Base-by-base conservation (phyloP, 2,888 invertebrate genomes). In the Philereme transversata region DNA sequence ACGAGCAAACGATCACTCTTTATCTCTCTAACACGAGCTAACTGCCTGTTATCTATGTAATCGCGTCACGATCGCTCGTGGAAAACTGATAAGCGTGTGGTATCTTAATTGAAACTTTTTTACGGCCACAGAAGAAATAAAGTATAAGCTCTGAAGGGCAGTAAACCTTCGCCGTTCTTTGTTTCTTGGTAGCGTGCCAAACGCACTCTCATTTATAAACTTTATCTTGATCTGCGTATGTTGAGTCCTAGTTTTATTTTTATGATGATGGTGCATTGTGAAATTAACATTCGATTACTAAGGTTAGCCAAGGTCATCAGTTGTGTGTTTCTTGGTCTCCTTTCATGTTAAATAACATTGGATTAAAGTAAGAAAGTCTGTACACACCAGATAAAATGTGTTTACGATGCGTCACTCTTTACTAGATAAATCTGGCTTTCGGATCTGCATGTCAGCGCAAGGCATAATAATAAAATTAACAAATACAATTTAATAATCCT, bases 101-200 rank as follows among this genome's bases (percentile, higher is more conserved):
- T 60, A 76, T 75, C 72, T 68, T 68, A 72, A 75, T 69, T 70
- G 60, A 67, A 67, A 67, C 57, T 55, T 62, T 65, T 69, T 66
- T 68, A 67, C 22, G 36, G 6, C 10, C 4, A 43, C 41, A n/a
- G 22, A 49, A 40, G 5, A 38, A 40, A 40, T 40, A 7, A 10
- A 35, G 65, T 69, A 7, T 2, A n/a, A 54, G 49, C 72, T 64
- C 64, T 66, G 69, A 67, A 68, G 73, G 68, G 69, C 74, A 75
- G 72, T 77, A 71, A 75, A 75, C 76, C 65, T 70, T 69, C 71
- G 72, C 70, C 70, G 63, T 67, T 68, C 70, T 62, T 76, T 69
- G 63, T 67, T 68, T 71, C 62, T 76, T 79, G 78, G 70, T 67
- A 36, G 50, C 51, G 11, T 38, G 76, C 79, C 77, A 79, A 76